These are phyloP conservation scores for Tuberolachnus salignus DNA, from an alignment of 2,888 invertebrate species.

Conservation along the genomic window DNA sequence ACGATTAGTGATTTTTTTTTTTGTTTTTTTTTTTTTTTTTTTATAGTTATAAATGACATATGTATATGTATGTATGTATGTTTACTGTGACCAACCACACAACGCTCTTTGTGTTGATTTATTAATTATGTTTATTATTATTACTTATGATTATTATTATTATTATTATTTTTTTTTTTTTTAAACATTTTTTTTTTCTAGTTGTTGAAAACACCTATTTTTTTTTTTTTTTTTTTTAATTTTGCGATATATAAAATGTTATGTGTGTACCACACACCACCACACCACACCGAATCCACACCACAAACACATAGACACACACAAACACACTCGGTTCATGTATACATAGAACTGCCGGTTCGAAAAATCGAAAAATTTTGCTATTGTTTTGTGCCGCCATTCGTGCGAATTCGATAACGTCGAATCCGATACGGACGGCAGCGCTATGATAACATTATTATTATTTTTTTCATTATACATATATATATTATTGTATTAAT, in stretches of 20 bases:
- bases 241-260: no score
- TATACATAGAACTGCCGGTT: conserved; percentile 5
- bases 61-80: no score
- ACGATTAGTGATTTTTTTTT: conserved; percentile 1
- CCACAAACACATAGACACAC: no score
- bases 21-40: conserved; percentile 5
- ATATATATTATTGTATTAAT: no score
- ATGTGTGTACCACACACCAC: no score
- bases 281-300: no score
- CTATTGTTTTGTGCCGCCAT: conserved; percentile 11
- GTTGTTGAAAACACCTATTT: conserved; percentile 26
- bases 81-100: no score
- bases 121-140: no score
- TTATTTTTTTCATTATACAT: conserved; percentile 30
- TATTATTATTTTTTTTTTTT: conserved; percentile 5
- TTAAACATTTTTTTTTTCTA: conserved; percentile 4
- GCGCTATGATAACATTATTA: conserved; percentile 22
- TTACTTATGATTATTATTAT: no score
- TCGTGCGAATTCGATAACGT: conserved; percentile 26
- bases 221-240: no score
- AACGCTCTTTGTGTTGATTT: background rate
- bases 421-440: conserved; percentile 29
- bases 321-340: no score
- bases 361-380: background rate
- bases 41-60: no score